Conservation (phyloP, 2,113 vertebrate species). For the Caranx melampygus region DNA sequence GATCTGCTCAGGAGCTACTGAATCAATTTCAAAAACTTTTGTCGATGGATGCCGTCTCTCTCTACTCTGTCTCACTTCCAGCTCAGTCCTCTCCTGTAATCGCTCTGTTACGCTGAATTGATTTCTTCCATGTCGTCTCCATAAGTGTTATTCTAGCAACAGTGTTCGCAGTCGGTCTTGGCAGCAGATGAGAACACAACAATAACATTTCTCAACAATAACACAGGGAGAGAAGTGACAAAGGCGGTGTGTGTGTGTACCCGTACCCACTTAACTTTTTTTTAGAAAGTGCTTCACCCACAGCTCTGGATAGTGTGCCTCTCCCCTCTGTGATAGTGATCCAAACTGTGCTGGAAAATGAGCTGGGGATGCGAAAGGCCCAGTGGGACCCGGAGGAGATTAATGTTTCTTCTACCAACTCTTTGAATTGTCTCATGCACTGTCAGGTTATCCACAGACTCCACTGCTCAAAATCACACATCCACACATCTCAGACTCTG, state of each 20-base stretch:
- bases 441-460: background rate
- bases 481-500: background rate
- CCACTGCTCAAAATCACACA: background rate
- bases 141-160: background rate
- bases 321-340: background rate
- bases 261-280: background rate
- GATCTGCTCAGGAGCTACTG: conserved; percentile 12
- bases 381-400: background rate
- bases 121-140: conserved; percentile 6
- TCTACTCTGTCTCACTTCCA: background rate
- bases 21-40: conserved; percentile 35
- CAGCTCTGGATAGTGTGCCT: background rate
- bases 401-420: background rate
- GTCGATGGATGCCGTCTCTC: conserved; percentile 10
- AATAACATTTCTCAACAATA: background rate
- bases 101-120: background rate
- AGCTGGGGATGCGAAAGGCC: background rate
- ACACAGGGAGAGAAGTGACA: background rate
- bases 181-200: background rate
- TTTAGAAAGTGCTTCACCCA: background rate
- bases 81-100: background rate
- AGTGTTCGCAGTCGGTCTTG: background rate
- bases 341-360: background rate
- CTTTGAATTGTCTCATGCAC: background rate
- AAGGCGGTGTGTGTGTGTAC: no score